Evolutionary conservation across 2,797 vertebrate genomes (phyloP).

Genomic region (Catharus ustulatus): DNA sequence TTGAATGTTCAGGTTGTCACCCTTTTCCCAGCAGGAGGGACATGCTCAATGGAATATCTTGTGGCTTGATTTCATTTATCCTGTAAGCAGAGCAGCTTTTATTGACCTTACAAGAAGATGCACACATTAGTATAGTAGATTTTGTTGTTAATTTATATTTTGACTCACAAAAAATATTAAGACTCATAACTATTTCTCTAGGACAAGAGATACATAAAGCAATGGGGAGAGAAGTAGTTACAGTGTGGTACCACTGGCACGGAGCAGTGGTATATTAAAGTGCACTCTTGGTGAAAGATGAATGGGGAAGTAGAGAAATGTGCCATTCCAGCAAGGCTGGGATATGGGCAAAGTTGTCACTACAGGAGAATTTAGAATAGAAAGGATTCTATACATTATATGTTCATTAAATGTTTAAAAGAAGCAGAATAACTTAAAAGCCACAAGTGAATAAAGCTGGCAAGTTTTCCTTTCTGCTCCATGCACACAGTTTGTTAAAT

Average conservation of each 20-base stretch:
- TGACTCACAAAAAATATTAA: background rate
- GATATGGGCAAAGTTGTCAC: background rate
- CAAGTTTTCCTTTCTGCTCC: slow-evolving; percentile 13
- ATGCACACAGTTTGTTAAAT: slow-evolving; percentile 29
- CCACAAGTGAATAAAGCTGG: background rate
- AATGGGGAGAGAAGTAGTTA: background rate
- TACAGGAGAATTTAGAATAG: background rate
- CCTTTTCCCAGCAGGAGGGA: background rate
- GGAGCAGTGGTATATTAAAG: background rate
- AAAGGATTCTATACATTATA: background rate
- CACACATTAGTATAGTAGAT: background rate
- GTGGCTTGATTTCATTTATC: background rate
- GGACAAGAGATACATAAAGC: background rate
- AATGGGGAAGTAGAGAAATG: background rate
- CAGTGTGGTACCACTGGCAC: accelerated
- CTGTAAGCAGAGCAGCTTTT: background rate
- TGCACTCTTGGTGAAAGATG: background rate
- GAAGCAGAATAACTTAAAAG: background rate
- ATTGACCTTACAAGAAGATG: background rate
- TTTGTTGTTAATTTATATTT: background rate
- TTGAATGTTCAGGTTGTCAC: background rate
- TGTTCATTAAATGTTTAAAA: background rate
- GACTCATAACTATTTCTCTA: background rate
- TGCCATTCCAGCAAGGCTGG: background rate
- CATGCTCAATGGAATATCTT: background rate